phyloP scores from a whole-genome alignment of 2,113 vertebrate genomes.

The Puffinus mauretanicus region DNA sequence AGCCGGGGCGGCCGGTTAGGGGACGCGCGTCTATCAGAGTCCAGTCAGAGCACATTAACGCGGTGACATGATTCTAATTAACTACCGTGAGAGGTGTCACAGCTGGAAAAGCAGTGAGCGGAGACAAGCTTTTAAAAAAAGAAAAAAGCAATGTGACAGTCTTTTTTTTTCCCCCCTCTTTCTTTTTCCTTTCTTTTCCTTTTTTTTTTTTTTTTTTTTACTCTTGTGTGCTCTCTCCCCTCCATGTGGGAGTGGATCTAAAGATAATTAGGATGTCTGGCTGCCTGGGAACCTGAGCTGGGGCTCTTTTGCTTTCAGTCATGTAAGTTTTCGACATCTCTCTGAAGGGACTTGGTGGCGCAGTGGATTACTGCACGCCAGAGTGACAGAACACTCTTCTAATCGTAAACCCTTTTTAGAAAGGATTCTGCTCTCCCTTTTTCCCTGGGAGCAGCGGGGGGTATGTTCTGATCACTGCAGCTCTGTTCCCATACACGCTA shows the following conservation, averaged over 20 bases:
- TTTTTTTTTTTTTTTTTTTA: not conserved
- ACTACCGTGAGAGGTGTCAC: constrained; percentile 84
- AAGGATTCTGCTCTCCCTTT: constrained; percentile 68
- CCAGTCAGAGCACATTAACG: constrained; percentile 87
- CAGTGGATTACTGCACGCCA: constrained; percentile 77
- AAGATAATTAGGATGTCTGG: constrained; percentile 82
- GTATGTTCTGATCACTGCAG: constrained; percentile 79
- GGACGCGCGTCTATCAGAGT: constrained; percentile 73
- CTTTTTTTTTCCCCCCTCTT: constrained; percentile 40
- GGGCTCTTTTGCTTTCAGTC: constrained; percentile 77
- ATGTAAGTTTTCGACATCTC: constrained; percentile 80
- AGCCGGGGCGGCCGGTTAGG: not conserved
- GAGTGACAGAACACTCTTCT: constrained; percentile 74
- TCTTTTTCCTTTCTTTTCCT: not conserved
- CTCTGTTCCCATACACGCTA: constrained; percentile 51
- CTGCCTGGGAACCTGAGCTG: constrained; percentile 71
- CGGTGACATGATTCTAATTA: constrained; percentile 89
- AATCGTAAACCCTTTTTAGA: constrained; percentile 70
- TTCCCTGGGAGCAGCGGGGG: constrained; percentile 72
- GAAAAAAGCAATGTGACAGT: constrained; percentile 83
- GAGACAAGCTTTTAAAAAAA: constrained; percentile 77
- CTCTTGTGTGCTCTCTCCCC: constrained; percentile 72
- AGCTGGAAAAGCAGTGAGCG: constrained; percentile 77
- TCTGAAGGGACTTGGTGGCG: constrained; percentile 79
- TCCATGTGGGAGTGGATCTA: constrained; percentile 73